phyloP scores from a whole-genome alignment of 2,888 invertebrate genomes.

The Xylota sylvarum region DNA sequence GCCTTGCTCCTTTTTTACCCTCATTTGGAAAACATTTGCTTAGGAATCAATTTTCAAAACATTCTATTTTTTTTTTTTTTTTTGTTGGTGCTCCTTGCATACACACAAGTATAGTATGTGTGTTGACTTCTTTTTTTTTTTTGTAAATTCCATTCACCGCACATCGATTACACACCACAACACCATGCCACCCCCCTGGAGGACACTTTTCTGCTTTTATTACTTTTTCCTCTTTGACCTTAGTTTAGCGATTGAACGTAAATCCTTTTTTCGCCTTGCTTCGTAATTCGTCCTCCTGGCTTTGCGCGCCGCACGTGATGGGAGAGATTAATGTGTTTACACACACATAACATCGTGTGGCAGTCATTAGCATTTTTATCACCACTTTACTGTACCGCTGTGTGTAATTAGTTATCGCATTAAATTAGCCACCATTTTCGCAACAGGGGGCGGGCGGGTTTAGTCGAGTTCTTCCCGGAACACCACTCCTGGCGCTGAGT shows the following conservation, averaged over 20 bases:
- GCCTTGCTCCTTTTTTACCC: conserved; percentile 16
- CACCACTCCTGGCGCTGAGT: conserved; percentile 22
- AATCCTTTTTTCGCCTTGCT: conserved; percentile 44
- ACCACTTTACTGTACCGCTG: conserved; percentile 71
- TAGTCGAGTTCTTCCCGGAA: conserved; percentile 6
- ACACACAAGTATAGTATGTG: neutral
- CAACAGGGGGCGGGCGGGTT: neutral
- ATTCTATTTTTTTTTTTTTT: conserved; percentile 2
- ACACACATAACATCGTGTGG: conserved; percentile 60
- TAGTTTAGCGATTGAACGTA: conserved; percentile 56
- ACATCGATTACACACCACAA: conserved; percentile 43
- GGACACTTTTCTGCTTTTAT: conserved; percentile 58
- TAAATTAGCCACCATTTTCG: conserved; percentile 62
- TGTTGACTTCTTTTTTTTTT: conserved; percentile 34
- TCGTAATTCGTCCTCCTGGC: conserved; percentile 38
- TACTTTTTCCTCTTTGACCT: conserved; percentile 54
- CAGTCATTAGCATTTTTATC: conserved; percentile 76
- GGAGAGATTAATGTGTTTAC: conserved; percentile 69
- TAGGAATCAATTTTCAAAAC: conserved; percentile 56
- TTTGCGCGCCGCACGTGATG: conserved; percentile 56
- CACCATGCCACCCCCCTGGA: conserved; percentile 25
- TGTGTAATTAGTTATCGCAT: conserved; percentile 74
- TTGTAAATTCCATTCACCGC: conserved; percentile 41
- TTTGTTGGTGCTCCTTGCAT: conserved; percentile 6
- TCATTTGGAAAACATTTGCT: conserved; percentile 57